Conservation (phyloP, 2,888 invertebrate genomes). For the Oxystoma pomonae region DNA sequence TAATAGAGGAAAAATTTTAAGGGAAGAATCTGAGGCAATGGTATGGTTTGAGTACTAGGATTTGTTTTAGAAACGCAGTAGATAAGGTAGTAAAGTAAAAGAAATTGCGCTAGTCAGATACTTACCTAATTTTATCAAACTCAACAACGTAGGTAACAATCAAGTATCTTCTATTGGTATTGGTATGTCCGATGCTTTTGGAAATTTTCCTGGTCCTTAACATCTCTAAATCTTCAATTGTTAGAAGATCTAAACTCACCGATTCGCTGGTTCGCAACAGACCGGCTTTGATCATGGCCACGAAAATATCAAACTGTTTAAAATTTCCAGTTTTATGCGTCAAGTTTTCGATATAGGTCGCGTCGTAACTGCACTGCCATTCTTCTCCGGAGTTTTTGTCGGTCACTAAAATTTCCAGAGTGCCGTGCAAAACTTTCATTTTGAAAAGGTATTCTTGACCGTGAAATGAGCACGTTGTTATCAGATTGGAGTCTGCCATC, state of each 20-base stretch:
- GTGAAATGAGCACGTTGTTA: conserved; percentile 49
- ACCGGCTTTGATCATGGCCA: conserved; percentile 54
- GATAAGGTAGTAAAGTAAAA: too few relatives aligned
- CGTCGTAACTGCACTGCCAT: conserved; percentile 53
- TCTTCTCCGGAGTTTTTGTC: conserved; percentile 54
- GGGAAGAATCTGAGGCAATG: too few relatives aligned
- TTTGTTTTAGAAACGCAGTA: too few relatives aligned
- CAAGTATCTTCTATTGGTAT: conserved; percentile 47
- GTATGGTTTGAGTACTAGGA: too few relatives aligned
- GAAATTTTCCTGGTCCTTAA: conserved; percentile 46
- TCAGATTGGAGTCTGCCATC: conserved; percentile 46
- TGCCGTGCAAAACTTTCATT: conserved; percentile 47
- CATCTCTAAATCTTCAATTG: conserved; percentile 52
- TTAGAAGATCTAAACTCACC: conserved; percentile 51
- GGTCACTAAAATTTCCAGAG: conserved; percentile 48
- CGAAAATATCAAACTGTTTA: conserved; percentile 53
- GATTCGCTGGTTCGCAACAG: conserved; percentile 53
- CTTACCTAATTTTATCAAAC: conserved; percentile 47
- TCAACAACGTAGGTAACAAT: conserved; percentile 54
- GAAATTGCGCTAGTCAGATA: too few relatives aligned
- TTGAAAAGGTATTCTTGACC: conserved; percentile 49
- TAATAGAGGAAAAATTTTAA: too few relatives aligned
- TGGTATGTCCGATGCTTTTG: conserved; percentile 30
- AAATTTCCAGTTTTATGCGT: conserved; percentile 55
- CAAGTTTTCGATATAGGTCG: conserved; percentile 52